phyloP scores from a whole-genome alignment of 2,113 vertebrate genomes.

The Benitochromis conjunctus region DNA sequence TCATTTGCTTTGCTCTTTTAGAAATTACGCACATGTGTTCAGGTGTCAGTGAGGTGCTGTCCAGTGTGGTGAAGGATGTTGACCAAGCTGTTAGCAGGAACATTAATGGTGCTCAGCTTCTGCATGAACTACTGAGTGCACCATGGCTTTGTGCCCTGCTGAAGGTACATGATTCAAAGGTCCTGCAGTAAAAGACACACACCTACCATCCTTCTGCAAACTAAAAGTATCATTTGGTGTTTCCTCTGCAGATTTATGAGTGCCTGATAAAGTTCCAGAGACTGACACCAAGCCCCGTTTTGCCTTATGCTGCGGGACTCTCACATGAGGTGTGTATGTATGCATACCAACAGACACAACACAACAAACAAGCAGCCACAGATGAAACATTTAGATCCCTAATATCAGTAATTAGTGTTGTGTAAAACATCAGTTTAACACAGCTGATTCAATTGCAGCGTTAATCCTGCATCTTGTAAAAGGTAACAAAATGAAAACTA shows the following conservation, averaged over 20 bases:
- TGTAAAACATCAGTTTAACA: background rate
- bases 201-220: background rate
- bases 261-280: conserved; percentile 79
- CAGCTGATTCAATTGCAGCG: background rate
- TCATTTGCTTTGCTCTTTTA: background rate
- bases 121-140: conserved; percentile 82
- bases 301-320: conserved; percentile 66
- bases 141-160: conserved; percentile 85
- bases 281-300: conserved; percentile 66
- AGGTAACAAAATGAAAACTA: background rate
- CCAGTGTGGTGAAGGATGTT: conserved; percentile 78
- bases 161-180: conserved; percentile 67
- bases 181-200: background rate
- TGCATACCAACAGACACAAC: background rate
- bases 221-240: conserved; percentile 2
- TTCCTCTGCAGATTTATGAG: conserved; percentile 82
- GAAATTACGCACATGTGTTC: background rate
- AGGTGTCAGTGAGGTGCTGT: conserved; percentile 78
- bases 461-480: background rate
- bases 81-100: conserved; percentile 76
- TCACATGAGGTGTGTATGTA: conserved; percentile 74
- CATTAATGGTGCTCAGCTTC: conserved; percentile 73
- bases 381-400: background rate
- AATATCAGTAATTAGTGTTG: background rate
- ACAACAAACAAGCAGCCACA: background rate